Conservation (phyloP, 53 echinoderm and acorn worm genomes). For the Luidia sarsii region DNA sequence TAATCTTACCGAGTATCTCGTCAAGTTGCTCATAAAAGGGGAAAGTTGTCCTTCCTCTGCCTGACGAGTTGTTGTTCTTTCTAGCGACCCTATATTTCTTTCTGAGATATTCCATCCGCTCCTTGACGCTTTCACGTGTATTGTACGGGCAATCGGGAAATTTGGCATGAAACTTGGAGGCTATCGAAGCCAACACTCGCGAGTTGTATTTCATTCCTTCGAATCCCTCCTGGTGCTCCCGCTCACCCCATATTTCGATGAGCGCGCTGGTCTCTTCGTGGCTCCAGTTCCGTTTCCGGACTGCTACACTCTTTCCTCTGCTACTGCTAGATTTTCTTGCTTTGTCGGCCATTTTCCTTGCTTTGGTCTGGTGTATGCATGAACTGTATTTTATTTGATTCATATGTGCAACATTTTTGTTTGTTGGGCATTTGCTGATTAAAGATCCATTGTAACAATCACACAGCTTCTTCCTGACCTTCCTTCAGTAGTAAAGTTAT, state of each 20-base stretch:
- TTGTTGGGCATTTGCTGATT: too few relatives aligned
- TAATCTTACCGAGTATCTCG: conserved; percentile 6
- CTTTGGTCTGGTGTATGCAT: too few relatives aligned
- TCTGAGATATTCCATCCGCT: background rate
- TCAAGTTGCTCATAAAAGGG: conserved; percentile 1
- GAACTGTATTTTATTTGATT: too few relatives aligned
- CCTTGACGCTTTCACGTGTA: background rate
- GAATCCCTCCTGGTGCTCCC: conserved; percentile 11
- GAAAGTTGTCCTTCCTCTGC: background rate
- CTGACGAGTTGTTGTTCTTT: background rate
- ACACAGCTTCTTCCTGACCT: too few relatives aligned
- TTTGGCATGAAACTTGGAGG: too few relatives aligned
- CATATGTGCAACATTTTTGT: too few relatives aligned
- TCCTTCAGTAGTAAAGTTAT: too few relatives aligned
- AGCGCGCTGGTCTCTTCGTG: background rate
- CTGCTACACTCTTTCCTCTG: too few relatives aligned
- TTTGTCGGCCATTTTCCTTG: too few relatives aligned
- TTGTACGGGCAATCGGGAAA: background rate
- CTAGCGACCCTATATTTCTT: background rate
- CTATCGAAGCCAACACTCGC: too few relatives aligned
- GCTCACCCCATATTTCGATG: conserved; percentile 4
- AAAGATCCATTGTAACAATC: too few relatives aligned
- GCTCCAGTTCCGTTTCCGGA: background rate
- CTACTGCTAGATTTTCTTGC: too few relatives aligned
- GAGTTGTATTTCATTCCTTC: background rate